Percentiles rank a stretch among this genome's conserved stretches.
These are phyloP conservation scores for Carassius gibelio DNA, from an alignment of 2,113 vertebrate genomes.

Conservation along the genomic window DNA sequence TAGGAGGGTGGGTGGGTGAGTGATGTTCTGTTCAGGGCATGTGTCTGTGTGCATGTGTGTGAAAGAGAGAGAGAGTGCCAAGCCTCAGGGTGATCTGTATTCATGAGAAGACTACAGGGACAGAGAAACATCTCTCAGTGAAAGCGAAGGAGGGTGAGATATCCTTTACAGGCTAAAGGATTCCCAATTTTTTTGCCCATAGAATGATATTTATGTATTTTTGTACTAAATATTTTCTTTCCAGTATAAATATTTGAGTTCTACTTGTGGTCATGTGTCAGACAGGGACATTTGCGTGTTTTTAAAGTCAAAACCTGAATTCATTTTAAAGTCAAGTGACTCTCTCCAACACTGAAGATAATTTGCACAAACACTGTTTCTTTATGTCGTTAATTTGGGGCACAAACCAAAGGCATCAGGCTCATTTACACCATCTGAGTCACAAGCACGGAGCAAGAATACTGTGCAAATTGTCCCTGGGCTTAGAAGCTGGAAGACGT, in stretches of 20 bases:
- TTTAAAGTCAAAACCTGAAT: constrained; percentile 8
- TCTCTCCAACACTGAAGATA: constrained; percentile 50
- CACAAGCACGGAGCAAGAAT: constrained; percentile 5
- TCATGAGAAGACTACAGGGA: constrained; percentile 54
- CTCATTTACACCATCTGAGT: constrained; percentile 71
- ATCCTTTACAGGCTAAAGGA: constrained; percentile 32
- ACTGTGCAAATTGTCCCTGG: not conserved
- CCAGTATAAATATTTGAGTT: not conserved
- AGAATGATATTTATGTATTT: not conserved
- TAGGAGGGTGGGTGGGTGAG: constrained; percentile 59
- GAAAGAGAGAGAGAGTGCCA: not conserved
- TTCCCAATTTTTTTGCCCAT: not conserved
- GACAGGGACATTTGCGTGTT: not conserved
- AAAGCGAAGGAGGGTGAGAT: constrained; percentile 40
- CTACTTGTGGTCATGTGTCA: not conserved
- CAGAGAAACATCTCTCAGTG: constrained; percentile 49
- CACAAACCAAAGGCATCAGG: constrained; percentile 76
- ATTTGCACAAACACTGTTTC: constrained; percentile 69
- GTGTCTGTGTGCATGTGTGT: constrained; percentile 67
- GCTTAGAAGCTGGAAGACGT: not conserved
- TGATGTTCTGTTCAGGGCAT: constrained; percentile 82
- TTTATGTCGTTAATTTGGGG: constrained; percentile 55
- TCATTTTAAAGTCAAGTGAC: constrained; percentile 26
- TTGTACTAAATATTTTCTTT: not conserved
- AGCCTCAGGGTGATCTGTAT: constrained; percentile 57